Evolutionary conservation across 2,888 invertebrate genomes (phyloP), one percentile per base, ranked within the genome.

Genomic region (Corythucha ciliata): DNA sequence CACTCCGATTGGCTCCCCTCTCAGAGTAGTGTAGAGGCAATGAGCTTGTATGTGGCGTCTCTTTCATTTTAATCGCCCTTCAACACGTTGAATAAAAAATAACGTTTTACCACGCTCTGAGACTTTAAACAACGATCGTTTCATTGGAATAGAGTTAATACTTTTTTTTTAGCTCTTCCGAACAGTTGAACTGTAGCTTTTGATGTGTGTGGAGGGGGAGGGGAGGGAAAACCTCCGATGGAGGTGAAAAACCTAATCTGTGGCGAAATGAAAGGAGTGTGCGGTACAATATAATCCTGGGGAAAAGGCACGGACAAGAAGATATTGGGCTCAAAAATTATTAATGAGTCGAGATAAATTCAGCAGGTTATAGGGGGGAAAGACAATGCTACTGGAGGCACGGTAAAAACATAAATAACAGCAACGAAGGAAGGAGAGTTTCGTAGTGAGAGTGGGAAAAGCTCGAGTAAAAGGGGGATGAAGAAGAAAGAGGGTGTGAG

Each of bases 301-400:
- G 47, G 47, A 48, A 54, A 45, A 44, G 48, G 41, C 41, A 50
- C 54, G 41, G 52, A 46, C 50, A 49, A 54, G 54, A 48, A 57
- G 57, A 57, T 57, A 57, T 57, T 40, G 48, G 52, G 52, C 57
- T 50, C 48, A 55, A 57, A 57, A 57, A 57, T 57, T 57, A 57
- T 57, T 57, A 57, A 57, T 57, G 57, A 57, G 57, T 48, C 50
- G 54, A 57, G 57, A 57, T 57, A 57, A 57, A 57, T 57, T 57
- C 54, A 55, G 54, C 57, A 55, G 54, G 57, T 55, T 57, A 57
- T 57, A 55, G 53, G 48, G 53, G 41, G 46, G 50, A 54, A 54
- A 54, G 56, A 56, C 56, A 54, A 54, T 51, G 53, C 46, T 27
- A 37, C 47, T 16, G 46, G 45, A 45, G 48, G 42, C 45, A 42